Percentiles rank a stretch among this genome's conserved stretches.
phyloP scores from a whole-genome alignment of 2,113 vertebrate genomes.

The Cervus canadensis region DNA sequence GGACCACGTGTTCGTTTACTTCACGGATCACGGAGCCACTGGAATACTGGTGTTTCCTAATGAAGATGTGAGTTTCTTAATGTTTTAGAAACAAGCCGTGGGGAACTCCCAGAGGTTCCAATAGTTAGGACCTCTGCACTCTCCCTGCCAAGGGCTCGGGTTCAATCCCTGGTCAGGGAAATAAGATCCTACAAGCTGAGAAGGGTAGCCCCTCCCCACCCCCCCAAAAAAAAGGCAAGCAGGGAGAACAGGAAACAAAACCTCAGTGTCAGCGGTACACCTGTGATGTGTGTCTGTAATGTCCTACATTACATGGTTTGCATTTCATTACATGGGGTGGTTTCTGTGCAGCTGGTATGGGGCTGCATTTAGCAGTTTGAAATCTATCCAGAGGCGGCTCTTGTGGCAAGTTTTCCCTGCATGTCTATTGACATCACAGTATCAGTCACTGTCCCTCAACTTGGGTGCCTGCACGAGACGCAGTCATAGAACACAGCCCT shows the following conservation, averaged over 20 bases:
- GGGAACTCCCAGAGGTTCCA: background rate
- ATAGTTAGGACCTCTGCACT: background rate
- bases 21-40: constrained; percentile 94
- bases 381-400: background rate
- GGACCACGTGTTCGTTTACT: constrained; percentile 96
- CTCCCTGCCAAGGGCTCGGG: background rate
- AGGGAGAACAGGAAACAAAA: background rate
- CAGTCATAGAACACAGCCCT: background rate
- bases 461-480: rapidly evolving
- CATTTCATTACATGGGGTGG: too few relatives aligned
- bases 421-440: background rate
- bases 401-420: background rate
- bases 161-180: background rate
- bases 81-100: background rate
- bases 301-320: background rate
- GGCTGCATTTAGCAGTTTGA: background rate
- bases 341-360: rapidly evolving
- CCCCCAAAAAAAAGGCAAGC: background rate
- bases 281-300: background rate
- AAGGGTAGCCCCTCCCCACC: background rate
- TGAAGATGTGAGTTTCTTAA: constrained; percentile 87
- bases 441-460: rapidly evolving
- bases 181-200: background rate
- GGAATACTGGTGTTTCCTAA: constrained; percentile 92
- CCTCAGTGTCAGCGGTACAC: rapidly evolving